A percentile compares a stretch with the other conserved stretches of the same genome.
Evolutionary conservation across 2,888 invertebrate species (phyloP).

Genomic region (Tridacna crocea): DNA sequence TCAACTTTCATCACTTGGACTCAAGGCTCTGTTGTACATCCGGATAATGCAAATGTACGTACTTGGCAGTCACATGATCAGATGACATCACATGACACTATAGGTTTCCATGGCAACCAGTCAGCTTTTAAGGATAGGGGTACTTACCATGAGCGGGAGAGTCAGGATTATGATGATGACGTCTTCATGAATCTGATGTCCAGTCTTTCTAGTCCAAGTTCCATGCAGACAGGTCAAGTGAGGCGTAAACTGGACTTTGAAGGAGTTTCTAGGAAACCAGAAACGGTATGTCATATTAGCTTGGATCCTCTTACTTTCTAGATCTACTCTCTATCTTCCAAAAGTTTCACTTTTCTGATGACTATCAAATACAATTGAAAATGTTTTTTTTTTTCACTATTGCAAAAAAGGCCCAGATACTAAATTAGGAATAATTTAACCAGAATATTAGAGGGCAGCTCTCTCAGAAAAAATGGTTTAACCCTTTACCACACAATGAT

Average conservation of each 20-base stretch:
- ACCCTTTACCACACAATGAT: too few species aligned
- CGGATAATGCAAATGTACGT: not conserved
- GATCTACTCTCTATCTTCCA: too few species aligned
- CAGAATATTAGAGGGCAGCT: too few species aligned
- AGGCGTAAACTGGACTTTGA: constrained; percentile 50
- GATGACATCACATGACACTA: constrained; percentile 19
- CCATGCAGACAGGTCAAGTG: constrained; percentile 11
- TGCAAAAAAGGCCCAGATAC: too few species aligned
- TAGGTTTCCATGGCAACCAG: constrained; percentile 5
- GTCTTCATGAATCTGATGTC: constrained; percentile 42
- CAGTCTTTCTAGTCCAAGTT: constrained; percentile 1
- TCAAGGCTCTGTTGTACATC: constrained; percentile 6
- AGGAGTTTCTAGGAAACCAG: constrained; percentile 16
- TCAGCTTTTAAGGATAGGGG: constrained; percentile 43
- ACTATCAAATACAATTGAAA: too few species aligned
- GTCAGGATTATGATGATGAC: constrained; percentile 54
- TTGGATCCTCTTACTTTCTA: not conserved
- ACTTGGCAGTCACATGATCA: constrained; percentile 23
- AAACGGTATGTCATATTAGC: not conserved
- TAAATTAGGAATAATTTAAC: too few species aligned
- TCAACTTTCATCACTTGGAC: constrained; percentile 38
- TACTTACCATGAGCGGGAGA: constrained; percentile 41
- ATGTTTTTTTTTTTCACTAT: too few species aligned
- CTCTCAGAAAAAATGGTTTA: too few species aligned
- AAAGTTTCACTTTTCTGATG: too few species aligned